phyloP scores from a whole-genome alignment of 2,888 invertebrate genomes.

The Gerris lacustris region DNA sequence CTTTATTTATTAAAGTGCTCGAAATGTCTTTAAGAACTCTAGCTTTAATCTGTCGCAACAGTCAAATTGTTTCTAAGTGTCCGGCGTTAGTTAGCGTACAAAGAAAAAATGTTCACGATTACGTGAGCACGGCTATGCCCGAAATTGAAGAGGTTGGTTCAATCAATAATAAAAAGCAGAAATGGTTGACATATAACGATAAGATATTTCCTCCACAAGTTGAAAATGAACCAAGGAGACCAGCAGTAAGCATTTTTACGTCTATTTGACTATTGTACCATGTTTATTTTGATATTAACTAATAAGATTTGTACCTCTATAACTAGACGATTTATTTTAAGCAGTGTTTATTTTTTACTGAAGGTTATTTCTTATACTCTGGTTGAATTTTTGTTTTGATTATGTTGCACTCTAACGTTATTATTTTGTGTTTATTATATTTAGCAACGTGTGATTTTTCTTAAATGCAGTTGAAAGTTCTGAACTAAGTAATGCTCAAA shows the following conservation, averaged over 20 bases:
- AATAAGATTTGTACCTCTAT: neutral
- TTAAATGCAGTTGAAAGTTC: too few species aligned
- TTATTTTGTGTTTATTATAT: too few species aligned
- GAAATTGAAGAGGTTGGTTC: conserved; percentile 10
- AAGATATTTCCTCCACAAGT: conserved; percentile 66
- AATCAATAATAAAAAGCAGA: conserved; percentile 10
- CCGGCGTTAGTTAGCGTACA: neutral
- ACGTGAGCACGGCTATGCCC: conserved; percentile 7
- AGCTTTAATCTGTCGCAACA: neutral
- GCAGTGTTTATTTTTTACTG: conserved; percentile 3
- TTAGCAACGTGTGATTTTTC: too few species aligned
- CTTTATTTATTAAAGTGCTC: neutral
- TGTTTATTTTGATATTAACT: neutral
- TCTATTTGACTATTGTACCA: neutral
- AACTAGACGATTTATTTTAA: neutral
- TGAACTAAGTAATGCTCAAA: neutral
- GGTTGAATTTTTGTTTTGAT: too few species aligned
- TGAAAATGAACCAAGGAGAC: conserved; percentile 59
- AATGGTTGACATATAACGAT: conserved; percentile 47
- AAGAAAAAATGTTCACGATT: conserved; percentile 5
- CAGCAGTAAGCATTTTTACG: conserved; percentile 56
- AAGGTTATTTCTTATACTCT: too few species aligned
- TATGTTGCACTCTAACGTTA: too few species aligned
- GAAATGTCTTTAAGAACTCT: neutral
- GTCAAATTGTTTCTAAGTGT: neutral